Evolutionary conservation across 2,113 vertebrate species (phyloP).

Genomic region (Phyllopteryx taeniolatus): DNA sequence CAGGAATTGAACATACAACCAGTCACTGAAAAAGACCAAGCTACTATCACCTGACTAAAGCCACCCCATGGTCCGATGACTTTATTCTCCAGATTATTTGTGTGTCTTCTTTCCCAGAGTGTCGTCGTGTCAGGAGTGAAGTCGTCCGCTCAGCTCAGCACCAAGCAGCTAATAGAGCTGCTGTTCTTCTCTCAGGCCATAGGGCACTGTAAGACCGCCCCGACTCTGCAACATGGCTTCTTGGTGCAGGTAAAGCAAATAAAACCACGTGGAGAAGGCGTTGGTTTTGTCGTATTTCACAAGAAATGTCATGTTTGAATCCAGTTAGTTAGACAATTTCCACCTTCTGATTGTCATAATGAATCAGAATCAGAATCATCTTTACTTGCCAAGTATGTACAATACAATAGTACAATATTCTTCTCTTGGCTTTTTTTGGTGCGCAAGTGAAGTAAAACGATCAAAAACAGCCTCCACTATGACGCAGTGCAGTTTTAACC

Average conservation of each 20-base stretch:
- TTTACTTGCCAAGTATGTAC: too few relatives aligned
- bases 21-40: too few relatives aligned
- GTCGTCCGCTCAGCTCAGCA: slow-evolving; percentile 69
- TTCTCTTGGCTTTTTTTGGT: too few relatives aligned
- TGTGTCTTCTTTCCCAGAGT: slow-evolving; percentile 52
- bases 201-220: slow-evolving; percentile 86
- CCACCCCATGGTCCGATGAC: neutral
- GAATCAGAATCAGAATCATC: too few relatives aligned
- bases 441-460: too few relatives aligned
- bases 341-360: too few relatives aligned
- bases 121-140: slow-evolving; percentile 66
- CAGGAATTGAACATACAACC: too few relatives aligned
- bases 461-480: too few relatives aligned
- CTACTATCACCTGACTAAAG: too few relatives aligned
- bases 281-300: neutral
- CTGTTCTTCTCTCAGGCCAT: slow-evolving; percentile 78
- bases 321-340: too few relatives aligned
- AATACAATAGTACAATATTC: too few relatives aligned
- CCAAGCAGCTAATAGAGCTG: slow-evolving; percentile 75
- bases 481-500: too few relatives aligned
- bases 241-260: slow-evolving; percentile 82
- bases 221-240: slow-evolving; percentile 90
- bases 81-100: neutral
- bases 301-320: neutral
- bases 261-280: neutral